Evolutionary conservation across 2,888 invertebrate genomes (phyloP), one percentile per base, ranked within the genome.

Genomic region (Pachymerium ferrugineum): DNA sequence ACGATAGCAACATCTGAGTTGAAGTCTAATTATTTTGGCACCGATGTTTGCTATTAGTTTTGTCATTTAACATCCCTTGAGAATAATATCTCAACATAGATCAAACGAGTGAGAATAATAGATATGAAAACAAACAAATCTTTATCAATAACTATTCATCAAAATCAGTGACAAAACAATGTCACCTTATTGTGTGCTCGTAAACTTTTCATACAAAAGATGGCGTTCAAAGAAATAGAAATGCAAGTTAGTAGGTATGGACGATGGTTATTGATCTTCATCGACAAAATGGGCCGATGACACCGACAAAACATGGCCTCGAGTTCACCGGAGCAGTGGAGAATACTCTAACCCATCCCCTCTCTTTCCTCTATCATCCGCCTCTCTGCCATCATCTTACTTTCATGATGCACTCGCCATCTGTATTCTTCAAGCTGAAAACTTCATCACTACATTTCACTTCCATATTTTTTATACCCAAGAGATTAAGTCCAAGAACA

Each of bases 1-100:
- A 62, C 62, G 62, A 62, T 62, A 62, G 62, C 62, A 62, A 62
- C 62, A 62, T 62, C 62, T 62, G 62, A 62, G 62, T 28, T 62
- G 62, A 62, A 62, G 62, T 25, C 62, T 62, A 62, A 62, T 62
- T 62, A 62, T 62, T 62, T 62, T 14, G n/a, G 25, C 28, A 62
- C 14, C 62, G 62, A 62, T 28, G 62, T 25, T 62, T 62, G 28
- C 62, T 28, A 62, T 62, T 62, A 62, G 62, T 62, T 62, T 62
- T 62, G 47, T 16, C 19, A 22, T 47, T n/a, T 54, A 54, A 54
- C 47, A 54, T 54, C 47, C 16, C 47, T 16, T 22, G 47, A 19
- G 47, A 19, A 54, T 54, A 54, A 54, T 54, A 54, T 54, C 47
- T 54, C 47, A 54, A 19, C n/a, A 54, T 16, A 8, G 47, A 54